These are phyloP conservation scores for Anoplopoma fimbria DNA, from an alignment of 2,113 vertebrate species.

Conservation along the genomic window DNA sequence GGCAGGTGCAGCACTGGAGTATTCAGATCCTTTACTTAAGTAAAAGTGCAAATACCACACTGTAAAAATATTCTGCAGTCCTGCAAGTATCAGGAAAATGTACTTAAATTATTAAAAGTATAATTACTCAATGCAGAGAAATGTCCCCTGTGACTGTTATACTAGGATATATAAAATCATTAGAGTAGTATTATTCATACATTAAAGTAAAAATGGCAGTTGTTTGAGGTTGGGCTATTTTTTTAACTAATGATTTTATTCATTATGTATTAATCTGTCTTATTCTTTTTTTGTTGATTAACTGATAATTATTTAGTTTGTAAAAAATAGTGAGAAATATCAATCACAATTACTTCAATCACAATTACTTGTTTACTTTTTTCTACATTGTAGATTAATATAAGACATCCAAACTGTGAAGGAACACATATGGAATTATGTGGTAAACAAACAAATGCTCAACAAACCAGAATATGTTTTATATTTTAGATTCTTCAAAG, in stretches of 20 bases:
- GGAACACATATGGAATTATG: too few species aligned
- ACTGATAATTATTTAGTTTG: background rate
- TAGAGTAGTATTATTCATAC: background rate
- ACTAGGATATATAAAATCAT: background rate
- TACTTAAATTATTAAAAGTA: background rate
- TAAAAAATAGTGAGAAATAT: too few species aligned
- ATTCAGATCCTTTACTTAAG: background rate
- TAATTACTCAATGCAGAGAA: background rate
- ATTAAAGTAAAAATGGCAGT: background rate
- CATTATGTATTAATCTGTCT: background rate
- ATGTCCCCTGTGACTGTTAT: background rate
- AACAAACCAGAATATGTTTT: too few species aligned
- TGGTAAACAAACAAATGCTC: too few species aligned
- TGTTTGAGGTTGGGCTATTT: background rate
- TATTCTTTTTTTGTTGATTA: background rate
- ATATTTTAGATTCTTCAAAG: too few species aligned
- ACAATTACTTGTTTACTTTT: too few species aligned
- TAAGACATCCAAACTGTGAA: too few species aligned
- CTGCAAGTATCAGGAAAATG: background rate
- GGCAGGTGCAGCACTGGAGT: background rate
- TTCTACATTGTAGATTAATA: too few species aligned
- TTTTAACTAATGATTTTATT: background rate
- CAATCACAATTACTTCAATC: too few species aligned
- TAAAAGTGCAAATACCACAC: background rate
- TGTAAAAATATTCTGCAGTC: background rate